These are phyloP conservation scores for Rosalia funebris DNA, from an alignment of 2,888 invertebrate species.

Conservation along the genomic window DNA sequence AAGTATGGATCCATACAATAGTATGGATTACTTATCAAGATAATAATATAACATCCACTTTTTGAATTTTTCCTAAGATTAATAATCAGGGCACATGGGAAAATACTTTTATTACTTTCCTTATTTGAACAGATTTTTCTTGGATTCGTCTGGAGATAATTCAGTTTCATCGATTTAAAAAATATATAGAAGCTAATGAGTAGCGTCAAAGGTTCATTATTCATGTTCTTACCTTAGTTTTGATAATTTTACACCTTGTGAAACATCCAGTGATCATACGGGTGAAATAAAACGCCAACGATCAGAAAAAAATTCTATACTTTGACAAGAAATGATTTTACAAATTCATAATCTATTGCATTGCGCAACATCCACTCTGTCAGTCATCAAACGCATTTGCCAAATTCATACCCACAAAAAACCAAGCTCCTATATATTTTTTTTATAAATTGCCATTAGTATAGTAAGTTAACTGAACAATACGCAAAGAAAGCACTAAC, in stretches of 20 bases:
- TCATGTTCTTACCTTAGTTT: no score
- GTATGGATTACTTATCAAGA: no score
- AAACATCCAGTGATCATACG: no score
- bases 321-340: conserved; percentile 68
- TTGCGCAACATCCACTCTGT: conserved; percentile 54
- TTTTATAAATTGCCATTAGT: conserved; percentile 64
- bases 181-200: no score
- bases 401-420: conserved; percentile 57
- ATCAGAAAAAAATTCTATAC: conserved; percentile 66
- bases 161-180: no score
- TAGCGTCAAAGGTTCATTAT: not conserved
- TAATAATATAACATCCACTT: no score
- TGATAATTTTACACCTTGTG: not conserved
- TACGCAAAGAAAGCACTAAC: conserved; percentile 57
- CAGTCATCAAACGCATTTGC: conserved; percentile 39
- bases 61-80: no score
- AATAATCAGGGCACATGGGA: no score
- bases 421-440: conserved; percentile 64
- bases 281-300: conserved; percentile 30
- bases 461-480: conserved; percentile 62
- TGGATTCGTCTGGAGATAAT: no score
- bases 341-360: conserved; percentile 66
- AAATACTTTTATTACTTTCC: no score
- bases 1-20: no score
- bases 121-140: no score